phyloP scores from a whole-genome alignment of 2,797 vertebrate species.

The Alauda arvensis region DNA sequence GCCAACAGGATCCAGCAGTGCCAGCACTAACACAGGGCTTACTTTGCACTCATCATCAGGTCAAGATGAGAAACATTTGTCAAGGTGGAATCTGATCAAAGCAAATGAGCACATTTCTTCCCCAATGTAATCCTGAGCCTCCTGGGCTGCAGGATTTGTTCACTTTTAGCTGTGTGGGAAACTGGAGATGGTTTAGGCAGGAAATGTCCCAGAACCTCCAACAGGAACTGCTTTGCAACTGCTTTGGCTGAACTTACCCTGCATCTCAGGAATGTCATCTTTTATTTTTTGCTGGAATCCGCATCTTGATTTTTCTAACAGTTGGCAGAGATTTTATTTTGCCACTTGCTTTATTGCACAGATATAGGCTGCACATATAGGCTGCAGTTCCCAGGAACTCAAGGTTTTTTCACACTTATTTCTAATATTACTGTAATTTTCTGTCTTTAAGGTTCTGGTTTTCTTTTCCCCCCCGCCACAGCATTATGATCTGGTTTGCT shows the following conservation, averaged over 20 bases:
- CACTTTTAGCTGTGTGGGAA: background rate
- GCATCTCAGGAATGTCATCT: background rate
- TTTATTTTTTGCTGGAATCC: background rate
- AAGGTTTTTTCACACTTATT: background rate
- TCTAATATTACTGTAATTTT: background rate
- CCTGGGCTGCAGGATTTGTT: background rate
- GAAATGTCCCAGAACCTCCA: background rate
- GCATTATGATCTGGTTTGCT: background rate
- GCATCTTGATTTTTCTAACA: background rate
- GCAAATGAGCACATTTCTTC: background rate
- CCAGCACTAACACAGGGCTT: background rate
- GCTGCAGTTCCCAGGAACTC: background rate
- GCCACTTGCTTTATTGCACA: background rate
- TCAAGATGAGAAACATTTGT: background rate
- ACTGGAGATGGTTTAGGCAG: background rate
- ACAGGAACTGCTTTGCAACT: background rate
- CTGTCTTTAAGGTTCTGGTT: background rate
- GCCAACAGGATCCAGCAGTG: background rate
- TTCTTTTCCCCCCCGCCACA: too few species aligned
- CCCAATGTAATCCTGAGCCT: background rate
- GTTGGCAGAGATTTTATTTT: conserved; percentile 3
- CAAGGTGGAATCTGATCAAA: conserved; percentile 9
- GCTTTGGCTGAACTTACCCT: background rate
- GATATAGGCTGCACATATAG: background rate
- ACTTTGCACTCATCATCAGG: background rate